These are phyloP conservation scores for Cassiopea andromeda DNA, from an alignment of 30 jellyfish, hydroid and myxozoan genomes.

Conservation along the genomic window DNA sequence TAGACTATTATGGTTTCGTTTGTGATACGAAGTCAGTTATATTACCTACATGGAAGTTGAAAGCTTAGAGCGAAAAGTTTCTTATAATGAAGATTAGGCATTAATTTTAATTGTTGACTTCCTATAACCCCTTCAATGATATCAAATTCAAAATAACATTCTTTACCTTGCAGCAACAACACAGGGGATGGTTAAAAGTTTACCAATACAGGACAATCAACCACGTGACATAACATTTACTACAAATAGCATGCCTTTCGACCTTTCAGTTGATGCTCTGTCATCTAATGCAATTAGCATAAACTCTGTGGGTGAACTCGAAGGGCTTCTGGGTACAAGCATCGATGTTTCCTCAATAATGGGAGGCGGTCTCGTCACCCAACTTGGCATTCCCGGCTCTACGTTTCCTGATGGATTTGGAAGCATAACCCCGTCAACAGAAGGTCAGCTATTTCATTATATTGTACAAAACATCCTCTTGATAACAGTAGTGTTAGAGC, in stretches of 20 bases:
- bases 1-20: too few relatives aligned
- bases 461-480: background rate
- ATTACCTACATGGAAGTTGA: too few relatives aligned
- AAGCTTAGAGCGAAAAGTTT: too few relatives aligned
- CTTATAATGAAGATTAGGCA: too few relatives aligned
- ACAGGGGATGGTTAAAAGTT: background rate
- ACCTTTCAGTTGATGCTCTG: conserved; percentile 59
- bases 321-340: conserved; percentile 78
- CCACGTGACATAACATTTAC: conserved; percentile 48
- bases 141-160: too few relatives aligned
- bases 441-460: conserved; percentile 12
- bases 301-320: conserved; percentile 68
- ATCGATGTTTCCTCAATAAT: conserved; percentile 67
- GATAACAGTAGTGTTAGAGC: too few relatives aligned
- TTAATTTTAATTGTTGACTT: background rate
- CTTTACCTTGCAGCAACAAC: conserved; percentile 26
- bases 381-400: conserved; percentile 65
- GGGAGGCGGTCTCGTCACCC: conserved; percentile 69
- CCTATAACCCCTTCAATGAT: background rate
- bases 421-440: conserved; percentile 25
- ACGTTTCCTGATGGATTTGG: conserved; percentile 68
- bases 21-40: too few relatives aligned
- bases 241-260: conserved; percentile 65
- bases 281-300: conserved; percentile 70
- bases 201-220: background rate